These are phyloP conservation scores for Pangasianodon hypophthalmus DNA, from an alignment of 2,113 vertebrate genomes.

Conservation along the genomic window DNA sequence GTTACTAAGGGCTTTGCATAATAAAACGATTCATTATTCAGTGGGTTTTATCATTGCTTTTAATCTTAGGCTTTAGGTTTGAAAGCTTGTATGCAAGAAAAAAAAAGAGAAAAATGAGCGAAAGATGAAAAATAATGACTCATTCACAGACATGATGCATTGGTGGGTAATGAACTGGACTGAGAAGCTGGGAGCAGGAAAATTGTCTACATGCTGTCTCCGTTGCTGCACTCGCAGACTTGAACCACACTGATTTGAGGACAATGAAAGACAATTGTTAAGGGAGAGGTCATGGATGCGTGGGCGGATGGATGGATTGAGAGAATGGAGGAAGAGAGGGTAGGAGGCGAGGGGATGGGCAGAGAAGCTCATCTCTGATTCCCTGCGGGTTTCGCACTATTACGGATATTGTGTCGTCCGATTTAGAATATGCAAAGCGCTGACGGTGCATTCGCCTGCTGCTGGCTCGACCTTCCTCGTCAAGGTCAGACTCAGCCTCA, in stretches of 20 bases:
- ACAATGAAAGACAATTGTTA: conserved; percentile 48
- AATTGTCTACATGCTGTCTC: conserved; percentile 18
- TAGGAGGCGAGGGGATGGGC: conserved; percentile 39
- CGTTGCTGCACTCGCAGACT: conserved; percentile 26
- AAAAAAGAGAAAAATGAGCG: not conserved
- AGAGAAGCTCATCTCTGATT: conserved; percentile 57
- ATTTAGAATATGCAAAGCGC: conserved; percentile 80
- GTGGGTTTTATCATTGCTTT: conserved; percentile 49
- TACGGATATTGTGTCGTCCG: conserved; percentile 70
- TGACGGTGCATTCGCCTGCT: conserved; percentile 81
- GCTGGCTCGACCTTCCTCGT: conserved; percentile 76
- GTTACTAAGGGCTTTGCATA: conserved; percentile 54
- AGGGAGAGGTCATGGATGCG: conserved; percentile 39
- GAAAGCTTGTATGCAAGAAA: conserved; percentile 34
- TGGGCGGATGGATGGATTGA: conserved; percentile 26
- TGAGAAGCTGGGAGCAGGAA: not conserved
- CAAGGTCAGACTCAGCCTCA: conserved; percentile 79
- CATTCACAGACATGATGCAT: conserved; percentile 34
- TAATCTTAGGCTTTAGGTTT: conserved; percentile 43
- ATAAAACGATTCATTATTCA: conserved; percentile 43
- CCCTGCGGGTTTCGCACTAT: conserved; percentile 63
- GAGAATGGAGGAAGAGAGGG: conserved; percentile 30
- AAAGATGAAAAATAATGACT: conserved; percentile 37
- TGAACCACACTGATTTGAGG: conserved; percentile 29
- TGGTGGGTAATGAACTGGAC: conserved; percentile 35